These are phyloP conservation scores for Thumatha senex DNA, from an alignment of 2,888 invertebrate species.

Conservation along the genomic window DNA sequence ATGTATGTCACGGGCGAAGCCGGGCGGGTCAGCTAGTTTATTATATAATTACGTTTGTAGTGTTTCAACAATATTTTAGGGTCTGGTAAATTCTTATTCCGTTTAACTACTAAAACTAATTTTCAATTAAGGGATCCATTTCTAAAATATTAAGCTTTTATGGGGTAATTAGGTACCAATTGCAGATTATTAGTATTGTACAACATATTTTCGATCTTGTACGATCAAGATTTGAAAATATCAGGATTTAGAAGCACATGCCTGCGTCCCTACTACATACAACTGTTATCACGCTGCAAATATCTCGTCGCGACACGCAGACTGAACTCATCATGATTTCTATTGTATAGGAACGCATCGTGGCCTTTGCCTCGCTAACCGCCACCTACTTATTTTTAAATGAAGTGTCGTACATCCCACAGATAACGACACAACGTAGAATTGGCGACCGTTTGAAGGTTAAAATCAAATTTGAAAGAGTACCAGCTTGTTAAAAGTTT, in stretches of 20 bases:
- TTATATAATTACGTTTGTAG: no score
- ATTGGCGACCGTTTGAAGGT: slow-evolving; percentile 71
- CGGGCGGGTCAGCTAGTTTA: no score
- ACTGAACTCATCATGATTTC: slow-evolving; percentile 61
- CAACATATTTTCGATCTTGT: neutral
- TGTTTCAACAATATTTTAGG: no score
- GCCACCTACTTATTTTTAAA: slow-evolving; percentile 43
- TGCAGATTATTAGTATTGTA: no score
- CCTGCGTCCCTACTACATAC: slow-evolving; percentile 11
- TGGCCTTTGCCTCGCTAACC: slow-evolving; percentile 40
- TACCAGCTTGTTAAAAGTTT: slow-evolving; percentile 50
- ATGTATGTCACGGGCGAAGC: no score
- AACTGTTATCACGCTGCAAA: slow-evolving; percentile 52
- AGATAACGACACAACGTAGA: slow-evolving; percentile 51
- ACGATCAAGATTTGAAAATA: slow-evolving; percentile 14
- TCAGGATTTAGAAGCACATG: slow-evolving; percentile 6
- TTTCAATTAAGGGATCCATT: no score
- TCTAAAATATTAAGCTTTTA: no score
- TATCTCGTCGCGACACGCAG: slow-evolving; percentile 47
- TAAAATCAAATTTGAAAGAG: slow-evolving; percentile 57
- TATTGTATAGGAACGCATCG: slow-evolving; percentile 58
- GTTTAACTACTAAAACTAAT: no score
- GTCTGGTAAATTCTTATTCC: no score
- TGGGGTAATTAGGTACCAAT: no score
- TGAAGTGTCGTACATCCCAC: slow-evolving; percentile 50